Base-by-base conservation (phyloP, 2,797 vertebrate genomes). In the Pipistrellus kuhlii region DNA sequence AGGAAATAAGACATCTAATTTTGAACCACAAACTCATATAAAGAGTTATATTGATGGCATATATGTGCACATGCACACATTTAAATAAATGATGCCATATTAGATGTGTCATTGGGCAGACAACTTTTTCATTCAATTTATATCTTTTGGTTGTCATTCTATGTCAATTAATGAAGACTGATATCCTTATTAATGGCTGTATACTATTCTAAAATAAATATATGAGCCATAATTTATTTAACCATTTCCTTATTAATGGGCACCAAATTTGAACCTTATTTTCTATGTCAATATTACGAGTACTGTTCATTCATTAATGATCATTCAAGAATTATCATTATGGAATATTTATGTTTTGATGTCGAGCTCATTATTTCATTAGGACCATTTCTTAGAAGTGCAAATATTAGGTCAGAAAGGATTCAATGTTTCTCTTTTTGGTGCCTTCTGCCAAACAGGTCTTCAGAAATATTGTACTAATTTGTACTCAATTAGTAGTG, bases 391-490 rank as follows among this genome's bases (percentile, higher is more conserved):
- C 38, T 55, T 87, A 75, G 32, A 68, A 72, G 62, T 75, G 41
- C 6, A 71, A 85, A 84, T 80, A 6, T 7, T 73, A 9, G 17
- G 46, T 85, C 48, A 85, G 81, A 94, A 93, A 57, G 5, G 17
- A 91, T 66, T 72, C 21, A 71, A 18, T 82, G 64, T 83, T 93
- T 85, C 23, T 78, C 75, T 41, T 86, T 80, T 85, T 59, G 11
- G 21, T 83, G 25, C 8, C n/a, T 32, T 80, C 8, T 46, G 41
- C 30, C 53, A 78, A 90, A 57, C 4, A 94, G 21, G 10, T 53
- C 15, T 87, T 72, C n/a, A 59, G 38, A 91, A 87, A 41, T 46
- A 68, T 6, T 86, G 0, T 13, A 77, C 12, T 77, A 18, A 93
- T 94, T 77, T 96, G n/a, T 78, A 77, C 8, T 35, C 30, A 85